Evolutionary conservation across 2,888 invertebrate species (phyloP).

Genomic region (Agrochola lota): DNA sequence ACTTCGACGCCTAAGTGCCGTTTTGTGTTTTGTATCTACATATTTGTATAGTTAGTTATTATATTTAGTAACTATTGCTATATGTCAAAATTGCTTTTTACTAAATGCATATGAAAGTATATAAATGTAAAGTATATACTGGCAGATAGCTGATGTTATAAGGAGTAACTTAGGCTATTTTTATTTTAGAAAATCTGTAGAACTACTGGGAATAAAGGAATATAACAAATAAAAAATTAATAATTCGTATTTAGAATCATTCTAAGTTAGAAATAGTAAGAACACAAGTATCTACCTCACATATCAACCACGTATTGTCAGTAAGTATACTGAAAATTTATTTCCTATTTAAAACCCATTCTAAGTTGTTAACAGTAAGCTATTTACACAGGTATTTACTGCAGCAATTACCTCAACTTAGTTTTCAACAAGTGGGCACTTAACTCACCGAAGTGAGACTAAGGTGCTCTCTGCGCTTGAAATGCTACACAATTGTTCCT

Average conservation of each 20-base stretch:
- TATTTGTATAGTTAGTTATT: too few species aligned
- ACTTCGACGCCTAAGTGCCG: too few species aligned
- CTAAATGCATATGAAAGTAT: too few species aligned
- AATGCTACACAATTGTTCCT: neutral
- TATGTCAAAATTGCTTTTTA: too few species aligned
- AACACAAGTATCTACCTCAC: neutral
- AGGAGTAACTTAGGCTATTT: too few species aligned
- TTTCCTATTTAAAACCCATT: neutral
- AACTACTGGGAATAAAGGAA: too few species aligned
- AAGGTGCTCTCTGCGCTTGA: neutral
- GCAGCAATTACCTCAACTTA: constrained; percentile 13
- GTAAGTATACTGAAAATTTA: neutral
- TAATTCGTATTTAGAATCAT: neutral
- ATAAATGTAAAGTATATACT: too few species aligned
- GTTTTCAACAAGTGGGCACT: constrained; percentile 19
- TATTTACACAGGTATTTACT: neutral
- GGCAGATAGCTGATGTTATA: too few species aligned
- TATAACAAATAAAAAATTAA: neutral
- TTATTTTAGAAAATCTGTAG: too few species aligned
- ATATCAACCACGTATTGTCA: neutral
- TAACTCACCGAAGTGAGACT: neutral
- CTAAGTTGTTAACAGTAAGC: neutral
- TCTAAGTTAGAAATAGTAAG: neutral
- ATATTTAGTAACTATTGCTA: too few species aligned
- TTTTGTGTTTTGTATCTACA: too few species aligned